Conservation (phyloP, 2,888 invertebrate genomes). For the Eudasyphora cyanicolor region DNA sequence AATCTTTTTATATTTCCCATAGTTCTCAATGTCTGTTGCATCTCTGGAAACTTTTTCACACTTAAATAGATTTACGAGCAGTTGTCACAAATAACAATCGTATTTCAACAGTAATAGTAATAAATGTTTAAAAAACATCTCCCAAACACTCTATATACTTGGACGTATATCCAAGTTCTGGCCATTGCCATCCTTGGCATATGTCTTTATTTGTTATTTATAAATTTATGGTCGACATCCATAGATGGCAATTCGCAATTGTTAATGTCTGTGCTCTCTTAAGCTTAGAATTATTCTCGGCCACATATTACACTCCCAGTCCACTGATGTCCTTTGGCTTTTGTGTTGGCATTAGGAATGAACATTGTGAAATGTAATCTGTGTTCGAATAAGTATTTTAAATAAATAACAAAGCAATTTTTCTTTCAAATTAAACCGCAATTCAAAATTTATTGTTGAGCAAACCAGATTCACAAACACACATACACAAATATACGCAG, state of each 20-base stretch:
- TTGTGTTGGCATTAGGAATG: background rate
- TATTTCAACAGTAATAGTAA: slow-evolving; percentile 19
- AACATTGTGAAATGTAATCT: background rate
- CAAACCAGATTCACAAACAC: slow-evolving; percentile 44
- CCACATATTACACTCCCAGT: background rate
- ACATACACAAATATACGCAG: slow-evolving; percentile 26
- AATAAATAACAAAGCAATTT: slow-evolving; percentile 52
- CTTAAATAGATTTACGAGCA: slow-evolving; percentile 22
- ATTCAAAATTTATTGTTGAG: slow-evolving; percentile 61
- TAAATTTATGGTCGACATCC: slow-evolving; percentile 20
- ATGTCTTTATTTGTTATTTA: slow-evolving; percentile 34
- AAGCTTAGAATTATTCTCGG: background rate
- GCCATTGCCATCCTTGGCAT: background rate
- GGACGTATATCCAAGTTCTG: background rate
- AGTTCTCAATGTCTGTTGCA: background rate
- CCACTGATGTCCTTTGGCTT: background rate
- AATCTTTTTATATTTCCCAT: too few species aligned
- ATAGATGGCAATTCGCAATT: slow-evolving; percentile 4
- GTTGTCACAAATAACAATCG: slow-evolving; percentile 13
- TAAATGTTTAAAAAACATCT: slow-evolving; percentile 11
- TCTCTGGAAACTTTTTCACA: slow-evolving; percentile 1
- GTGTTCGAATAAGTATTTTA: slow-evolving; percentile 21
- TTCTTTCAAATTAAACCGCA: slow-evolving; percentile 63
- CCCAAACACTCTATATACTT: background rate
- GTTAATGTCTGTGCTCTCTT: background rate